A percentile compares a stretch with the other conserved stretches of the same genome.
Evolutionary conservation across 2,888 invertebrate genomes (phyloP).

Genomic region (Melipona bicolor): DNA sequence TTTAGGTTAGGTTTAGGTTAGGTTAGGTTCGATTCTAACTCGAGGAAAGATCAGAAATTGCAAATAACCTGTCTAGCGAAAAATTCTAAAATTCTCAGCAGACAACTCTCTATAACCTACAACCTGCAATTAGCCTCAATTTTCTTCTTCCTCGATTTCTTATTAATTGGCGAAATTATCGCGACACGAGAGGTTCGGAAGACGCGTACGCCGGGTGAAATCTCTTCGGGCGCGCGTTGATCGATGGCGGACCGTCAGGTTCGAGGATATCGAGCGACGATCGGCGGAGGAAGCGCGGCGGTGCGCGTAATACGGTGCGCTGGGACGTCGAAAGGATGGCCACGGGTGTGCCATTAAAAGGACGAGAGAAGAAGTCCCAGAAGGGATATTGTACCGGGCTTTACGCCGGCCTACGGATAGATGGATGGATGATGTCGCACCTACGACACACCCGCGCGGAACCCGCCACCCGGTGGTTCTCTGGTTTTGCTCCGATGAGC

Average conservation of each 20-base stretch:
- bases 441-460: conserved; percentile 71
- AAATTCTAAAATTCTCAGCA: too few species aligned
- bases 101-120: too few species aligned
- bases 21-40: too few species aligned
- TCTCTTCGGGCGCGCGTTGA: conserved; percentile 64
- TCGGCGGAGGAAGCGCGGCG: conserved; percentile 36
- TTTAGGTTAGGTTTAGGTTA: too few species aligned
- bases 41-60: too few species aligned
- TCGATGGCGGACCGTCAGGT: conserved; percentile 76
- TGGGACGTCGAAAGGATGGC: conserved; percentile 68
- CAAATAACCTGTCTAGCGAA: too few species aligned
- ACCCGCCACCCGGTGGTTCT: conserved; percentile 44
- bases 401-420: conserved; percentile 71
- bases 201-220: too few species aligned
- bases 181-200: too few species aligned
- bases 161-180: too few species aligned
- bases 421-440: conserved; percentile 78
- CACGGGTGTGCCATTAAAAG: conserved; percentile 80
- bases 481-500: conserved; percentile 82
- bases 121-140: too few species aligned
- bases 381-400: conserved; percentile 80
- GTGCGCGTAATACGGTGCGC: conserved; percentile 50
- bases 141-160: too few species aligned
- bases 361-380: conserved; percentile 81
- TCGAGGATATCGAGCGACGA: neutral